Conservation (phyloP, 2,113 vertebrate species). For the Mesembrinibis cayennensis region DNA sequence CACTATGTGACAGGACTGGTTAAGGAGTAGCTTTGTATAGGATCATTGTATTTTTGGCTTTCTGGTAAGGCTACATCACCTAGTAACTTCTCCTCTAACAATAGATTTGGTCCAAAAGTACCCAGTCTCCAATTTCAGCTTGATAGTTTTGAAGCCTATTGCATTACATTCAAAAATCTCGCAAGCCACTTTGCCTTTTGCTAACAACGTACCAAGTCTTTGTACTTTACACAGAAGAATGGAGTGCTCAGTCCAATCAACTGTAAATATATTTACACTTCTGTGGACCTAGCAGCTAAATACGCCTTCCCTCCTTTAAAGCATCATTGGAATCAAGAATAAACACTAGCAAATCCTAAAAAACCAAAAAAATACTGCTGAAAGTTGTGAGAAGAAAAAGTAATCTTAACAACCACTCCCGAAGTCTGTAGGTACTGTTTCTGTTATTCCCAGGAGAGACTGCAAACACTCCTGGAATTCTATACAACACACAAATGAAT, state of each 20-base stretch:
- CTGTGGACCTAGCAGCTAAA: slow-evolving; percentile 19
- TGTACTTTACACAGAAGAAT: slow-evolving; percentile 23
- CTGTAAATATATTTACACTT: slow-evolving; percentile 49
- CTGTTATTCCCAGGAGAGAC: not conserved
- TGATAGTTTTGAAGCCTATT: slow-evolving; percentile 16
- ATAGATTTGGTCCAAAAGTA: slow-evolving; percentile 43
- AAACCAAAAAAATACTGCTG: slow-evolving; percentile 20
- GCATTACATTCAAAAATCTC: slow-evolving; percentile 27
- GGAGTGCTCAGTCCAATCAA: not conserved
- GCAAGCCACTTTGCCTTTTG: slow-evolving; percentile 19
- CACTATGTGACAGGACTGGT: not conserved
- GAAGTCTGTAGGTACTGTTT: not conserved
- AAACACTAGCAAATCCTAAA: slow-evolving; percentile 24
- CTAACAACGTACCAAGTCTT: not conserved
- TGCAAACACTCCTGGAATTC: not conserved
- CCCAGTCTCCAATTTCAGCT: not conserved
- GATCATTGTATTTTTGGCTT: slow-evolving; percentile 7
- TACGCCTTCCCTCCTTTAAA: slow-evolving; percentile 39
- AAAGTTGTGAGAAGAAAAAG: not conserved
- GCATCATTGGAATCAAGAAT: slow-evolving; percentile 15
- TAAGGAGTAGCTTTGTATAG: slow-evolving; percentile 23
- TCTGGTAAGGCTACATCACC: slow-evolving; percentile 50
- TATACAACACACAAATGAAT: not conserved
- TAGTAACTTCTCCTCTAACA: not conserved
- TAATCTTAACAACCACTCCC: not conserved